Evolutionary conservation across 2,797 vertebrate genomes (phyloP).

Genomic region (Kryptopterus vitreolus): DNA sequence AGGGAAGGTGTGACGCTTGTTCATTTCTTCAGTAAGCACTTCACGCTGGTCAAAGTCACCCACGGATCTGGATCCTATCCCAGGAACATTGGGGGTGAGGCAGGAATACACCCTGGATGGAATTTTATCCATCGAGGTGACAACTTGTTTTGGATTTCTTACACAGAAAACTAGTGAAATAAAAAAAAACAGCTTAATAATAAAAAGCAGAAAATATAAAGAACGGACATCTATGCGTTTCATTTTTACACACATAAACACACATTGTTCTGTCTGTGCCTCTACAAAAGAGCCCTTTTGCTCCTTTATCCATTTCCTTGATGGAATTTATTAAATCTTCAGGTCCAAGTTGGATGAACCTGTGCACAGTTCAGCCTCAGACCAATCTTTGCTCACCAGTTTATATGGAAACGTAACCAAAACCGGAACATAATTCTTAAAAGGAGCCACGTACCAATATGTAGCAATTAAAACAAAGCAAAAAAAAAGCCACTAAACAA

Average conservation of each 20-base stretch:
- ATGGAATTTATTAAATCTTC: no score
- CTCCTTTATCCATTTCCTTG: not conserved
- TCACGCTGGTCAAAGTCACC: not conserved
- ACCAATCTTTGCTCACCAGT: not conserved
- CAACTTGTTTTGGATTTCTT: no score
- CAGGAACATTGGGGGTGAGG: not conserved
- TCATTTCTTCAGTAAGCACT: not conserved
- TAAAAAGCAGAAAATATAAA: not conserved
- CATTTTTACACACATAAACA: not conserved
- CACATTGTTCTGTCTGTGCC: constrained; percentile 53
- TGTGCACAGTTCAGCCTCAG: not conserved
- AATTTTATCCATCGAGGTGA: not conserved
- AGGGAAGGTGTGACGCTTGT: not conserved
- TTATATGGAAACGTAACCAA: no score
- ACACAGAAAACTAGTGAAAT: no score
- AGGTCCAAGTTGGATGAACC: not conserved
- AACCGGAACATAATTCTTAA: no score
- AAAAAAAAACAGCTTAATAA: not conserved
- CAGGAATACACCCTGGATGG: not conserved
- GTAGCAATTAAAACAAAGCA: no score
- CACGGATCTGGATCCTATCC: not conserved
- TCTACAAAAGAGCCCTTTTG: constrained; percentile 31
- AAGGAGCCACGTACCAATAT: no score
- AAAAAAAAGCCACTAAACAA: no score
- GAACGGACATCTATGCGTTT: not conserved